Base-by-base conservation (phyloP, 2,888 invertebrate species). In the Chrysolina americana region DNA sequence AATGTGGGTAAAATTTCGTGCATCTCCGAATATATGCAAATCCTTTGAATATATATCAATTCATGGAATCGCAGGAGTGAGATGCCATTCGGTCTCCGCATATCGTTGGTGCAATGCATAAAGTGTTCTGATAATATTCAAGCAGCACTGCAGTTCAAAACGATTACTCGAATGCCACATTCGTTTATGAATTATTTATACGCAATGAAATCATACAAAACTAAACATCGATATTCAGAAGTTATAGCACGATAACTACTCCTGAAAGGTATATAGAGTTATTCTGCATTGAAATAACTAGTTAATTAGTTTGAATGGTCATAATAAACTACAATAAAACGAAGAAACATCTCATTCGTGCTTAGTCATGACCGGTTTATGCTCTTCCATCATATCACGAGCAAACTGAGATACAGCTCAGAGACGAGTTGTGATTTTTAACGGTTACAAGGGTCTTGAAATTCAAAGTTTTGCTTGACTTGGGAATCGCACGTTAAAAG, bases 191-290 rank as follows among this genome's bases (percentile, higher is more conserved):
- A 53, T 53, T 21, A 23, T 53, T 21, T 13, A 21, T 53, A 5
- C 21, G 53, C 21, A 53, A 23, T 53, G 21, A 53, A 53, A 53
- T 53, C 3, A 53, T 5, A 53, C 53, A 13, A 53, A 53, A 19
- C 53, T 21, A 19, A 23, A 53, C 53, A 53, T 53, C 53, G 53
- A 53, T 53, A 53, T 53, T 53, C 5, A 53, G 23, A 23, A 53
- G 11, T 53, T 23, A 21, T 21, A 21, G 19, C 21, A 21, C 11
- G 13, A 21, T 53, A 53, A 53, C 21, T 53, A 53, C 6, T 53
- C 53, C 53, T 53, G 53, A 53, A 21, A 53, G 53, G 53, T 53
- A 4, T 53, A 53, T 53, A 21, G 53, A 17, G 50, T 53, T 53
- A 48, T 48, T 11, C 19, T 19, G 21, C 53, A 21, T 19, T 53